Evolutionary conservation across 2,888 invertebrate genomes (phyloP).

Genomic region (Craniophora ligustri): DNA sequence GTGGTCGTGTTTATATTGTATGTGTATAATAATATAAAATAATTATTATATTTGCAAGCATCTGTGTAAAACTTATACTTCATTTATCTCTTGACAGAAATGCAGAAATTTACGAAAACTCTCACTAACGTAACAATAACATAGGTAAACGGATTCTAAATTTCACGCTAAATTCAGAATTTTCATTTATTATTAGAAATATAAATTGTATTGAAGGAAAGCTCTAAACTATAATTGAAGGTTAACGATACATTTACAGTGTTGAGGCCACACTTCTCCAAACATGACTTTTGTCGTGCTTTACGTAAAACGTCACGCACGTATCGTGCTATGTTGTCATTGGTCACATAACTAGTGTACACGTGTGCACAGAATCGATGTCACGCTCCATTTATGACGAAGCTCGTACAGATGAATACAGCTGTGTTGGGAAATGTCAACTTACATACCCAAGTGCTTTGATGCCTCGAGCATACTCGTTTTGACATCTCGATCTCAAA

Average conservation of each 20-base stretch:
- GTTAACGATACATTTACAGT: not conserved
- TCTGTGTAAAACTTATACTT: no score
- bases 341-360: constrained; percentile 54
- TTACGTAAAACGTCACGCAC: constrained; percentile 33
- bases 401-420: constrained; percentile 54
- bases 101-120: constrained; percentile 17
- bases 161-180: constrained; percentile 14
- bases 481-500: not conserved
- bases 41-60: no score
- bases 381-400: constrained; percentile 72
- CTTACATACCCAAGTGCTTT: constrained; percentile 33
- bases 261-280: not conserved
- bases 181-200: no score
- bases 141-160: constrained; percentile 5
- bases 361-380: constrained; percentile 66
- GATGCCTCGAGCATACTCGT: not conserved
- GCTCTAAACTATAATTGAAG: no score
- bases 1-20: not conserved
- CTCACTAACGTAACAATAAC: constrained; percentile 21
- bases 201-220: no score
- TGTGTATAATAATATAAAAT: no score
- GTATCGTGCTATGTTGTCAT: constrained; percentile 34
- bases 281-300: constrained; percentile 2
- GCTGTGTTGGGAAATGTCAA: constrained; percentile 55
- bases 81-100: no score